A percentile compares a stretch with the other conserved stretches of the same genome.
Conservation (phyloP, 2,888 invertebrate genomes). For the Coelopa pilipes region DNA sequence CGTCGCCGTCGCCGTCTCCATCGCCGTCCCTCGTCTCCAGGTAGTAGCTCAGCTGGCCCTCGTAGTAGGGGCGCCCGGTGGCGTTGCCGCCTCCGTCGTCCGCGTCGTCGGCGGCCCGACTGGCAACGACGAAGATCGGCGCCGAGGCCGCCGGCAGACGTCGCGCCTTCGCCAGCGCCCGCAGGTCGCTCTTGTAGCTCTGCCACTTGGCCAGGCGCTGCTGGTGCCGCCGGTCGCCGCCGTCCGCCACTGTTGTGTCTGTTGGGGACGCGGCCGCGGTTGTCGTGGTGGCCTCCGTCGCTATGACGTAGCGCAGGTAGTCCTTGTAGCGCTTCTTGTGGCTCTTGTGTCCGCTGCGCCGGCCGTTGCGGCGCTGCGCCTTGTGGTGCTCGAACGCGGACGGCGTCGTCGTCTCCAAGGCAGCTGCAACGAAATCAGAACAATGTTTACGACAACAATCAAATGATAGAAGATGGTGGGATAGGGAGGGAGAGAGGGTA, state of each 20-base stretch:
- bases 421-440: too few species aligned
- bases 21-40: constrained; percentile 52
- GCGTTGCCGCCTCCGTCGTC: neutral
- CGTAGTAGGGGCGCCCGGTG: constrained; percentile 53
- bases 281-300: constrained; percentile 40
- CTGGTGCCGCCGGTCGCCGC: constrained; percentile 15
- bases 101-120: constrained; percentile 8
- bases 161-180: constrained; percentile 42
- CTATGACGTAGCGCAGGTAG: constrained; percentile 51
- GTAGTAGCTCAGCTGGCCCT: constrained; percentile 62
- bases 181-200: constrained; percentile 38
- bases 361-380: constrained; percentile 56
- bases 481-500: too few species aligned
- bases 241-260: neutral
- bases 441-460: too few species aligned
- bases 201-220: constrained; percentile 34
- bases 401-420: constrained; percentile 2
- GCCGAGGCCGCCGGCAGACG: constrained; percentile 46
- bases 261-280: constrained; percentile 18
- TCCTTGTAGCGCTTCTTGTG: constrained; percentile 65
- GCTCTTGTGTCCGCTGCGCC: constrained; percentile 60
- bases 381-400: constrained; percentile 62
- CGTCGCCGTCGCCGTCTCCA: constrained; percentile 34
- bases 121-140: constrained; percentile 42
- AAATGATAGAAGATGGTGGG: too few species aligned